These are phyloP conservation scores for Nothocercus julius DNA, from an alignment of 2,113 vertebrate genomes.

Conservation along the genomic window DNA sequence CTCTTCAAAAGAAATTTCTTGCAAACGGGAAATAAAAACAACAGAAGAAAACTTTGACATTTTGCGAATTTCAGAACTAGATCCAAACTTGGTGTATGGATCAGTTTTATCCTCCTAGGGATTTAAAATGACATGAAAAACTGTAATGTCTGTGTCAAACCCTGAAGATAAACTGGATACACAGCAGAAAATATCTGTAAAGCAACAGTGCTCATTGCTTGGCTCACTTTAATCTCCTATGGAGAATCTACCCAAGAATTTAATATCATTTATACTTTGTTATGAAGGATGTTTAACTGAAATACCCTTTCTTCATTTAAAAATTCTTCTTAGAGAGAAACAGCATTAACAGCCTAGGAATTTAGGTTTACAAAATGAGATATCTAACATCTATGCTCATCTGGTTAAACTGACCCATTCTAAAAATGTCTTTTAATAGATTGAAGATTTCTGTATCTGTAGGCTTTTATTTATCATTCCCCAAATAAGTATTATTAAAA, in stretches of 20 bases:
- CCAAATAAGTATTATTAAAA: neutral
- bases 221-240: neutral
- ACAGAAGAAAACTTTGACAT: neutral
- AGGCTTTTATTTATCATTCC: neutral
- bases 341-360: neutral
- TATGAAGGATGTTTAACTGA: neutral
- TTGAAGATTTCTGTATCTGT: neutral
- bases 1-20: neutral
- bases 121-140: neutral
- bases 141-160: neutral
- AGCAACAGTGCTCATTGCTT: neutral
- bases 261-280: neutral
- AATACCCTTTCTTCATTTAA: neutral
- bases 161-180: neutral
- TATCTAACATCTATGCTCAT: neutral
- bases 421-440: neutral
- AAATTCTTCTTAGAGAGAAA: neutral
- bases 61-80: neutral
- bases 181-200: neutral
- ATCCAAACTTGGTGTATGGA: neutral
- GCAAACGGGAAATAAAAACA: neutral
- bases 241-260: neutral
- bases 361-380: neutral
- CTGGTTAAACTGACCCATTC: neutral
- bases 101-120: neutral